Evolutionary conservation across 2,888 invertebrate genomes (phyloP).

Genomic region (Phrixothrix hirtus): DNA sequence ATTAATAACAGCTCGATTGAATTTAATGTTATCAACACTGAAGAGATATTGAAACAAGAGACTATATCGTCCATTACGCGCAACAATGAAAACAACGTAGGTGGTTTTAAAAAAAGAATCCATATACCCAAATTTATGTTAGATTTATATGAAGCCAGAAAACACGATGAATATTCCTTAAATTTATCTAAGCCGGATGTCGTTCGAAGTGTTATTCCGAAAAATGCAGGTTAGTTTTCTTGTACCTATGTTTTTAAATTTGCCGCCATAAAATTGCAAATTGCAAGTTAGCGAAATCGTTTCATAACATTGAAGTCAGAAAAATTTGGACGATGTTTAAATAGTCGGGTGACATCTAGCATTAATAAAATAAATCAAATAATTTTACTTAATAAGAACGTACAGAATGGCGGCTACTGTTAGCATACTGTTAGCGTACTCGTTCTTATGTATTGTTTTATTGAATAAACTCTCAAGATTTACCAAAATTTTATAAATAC

Average conservation of each 20-base stretch:
- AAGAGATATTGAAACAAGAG: slow-evolving; percentile 5
- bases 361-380: no score
- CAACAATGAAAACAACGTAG: slow-evolving; percentile 9
- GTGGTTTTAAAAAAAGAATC: slow-evolving; percentile 33
- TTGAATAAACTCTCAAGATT: no score
- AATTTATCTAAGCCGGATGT: slow-evolving; percentile 46
- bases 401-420: no score
- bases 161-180: slow-evolving; percentile 36
- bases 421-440: no score
- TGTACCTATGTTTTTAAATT: background rate
- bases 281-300: no score
- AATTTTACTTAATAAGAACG: no score
- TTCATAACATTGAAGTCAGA: no score
- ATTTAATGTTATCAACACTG: slow-evolving; percentile 25
- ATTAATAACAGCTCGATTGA: slow-evolving; percentile 26
- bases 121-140: slow-evolving; percentile 55
- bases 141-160: slow-evolving; percentile 51
- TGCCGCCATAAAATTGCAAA: no score
- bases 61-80: slow-evolving; percentile 4
- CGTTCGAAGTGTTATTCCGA: slow-evolving; percentile 52
- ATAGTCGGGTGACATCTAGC: no score
- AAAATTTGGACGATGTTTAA: no score
- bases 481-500: no score
- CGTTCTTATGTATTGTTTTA: no score
- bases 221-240: slow-evolving; percentile 46